Evolutionary conservation across 2,113 vertebrate species (phyloP).

Genomic region (Bos javanicus): DNA sequence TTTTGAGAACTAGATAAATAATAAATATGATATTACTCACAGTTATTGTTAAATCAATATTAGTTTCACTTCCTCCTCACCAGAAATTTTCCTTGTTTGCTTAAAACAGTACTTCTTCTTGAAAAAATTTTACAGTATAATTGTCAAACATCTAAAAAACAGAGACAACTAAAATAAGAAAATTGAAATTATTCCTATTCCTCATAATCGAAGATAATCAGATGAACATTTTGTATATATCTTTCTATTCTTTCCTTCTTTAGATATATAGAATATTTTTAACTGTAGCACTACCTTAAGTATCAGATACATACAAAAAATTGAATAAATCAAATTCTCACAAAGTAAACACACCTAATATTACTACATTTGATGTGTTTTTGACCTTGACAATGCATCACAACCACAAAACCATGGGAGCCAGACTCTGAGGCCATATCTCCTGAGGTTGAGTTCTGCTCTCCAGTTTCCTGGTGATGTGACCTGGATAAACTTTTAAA

Average conservation of each 20-base stretch:
- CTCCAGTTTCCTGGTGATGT: neutral
- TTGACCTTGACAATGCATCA: neutral
- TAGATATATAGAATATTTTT: neutral
- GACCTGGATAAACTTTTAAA: neutral
- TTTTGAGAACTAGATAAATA: neutral
- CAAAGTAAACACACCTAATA: neutral
- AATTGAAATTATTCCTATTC: neutral
- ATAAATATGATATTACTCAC: neutral
- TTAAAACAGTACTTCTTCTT: conserved; percentile 5
- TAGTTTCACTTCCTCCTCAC: neutral
- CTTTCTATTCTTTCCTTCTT: neutral
- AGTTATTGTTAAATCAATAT: neutral
- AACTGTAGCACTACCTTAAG: neutral
- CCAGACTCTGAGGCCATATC: no score
- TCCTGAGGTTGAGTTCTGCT: neutral
- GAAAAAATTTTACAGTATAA: neutral
- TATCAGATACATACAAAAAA: neutral
- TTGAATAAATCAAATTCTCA: neutral
- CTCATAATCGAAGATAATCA: neutral
- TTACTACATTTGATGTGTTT: neutral
- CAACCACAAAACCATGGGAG: neutral
- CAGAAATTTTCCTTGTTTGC: neutral
- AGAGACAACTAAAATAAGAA: neutral
- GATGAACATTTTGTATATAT: neutral
- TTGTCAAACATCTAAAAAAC: neutral